These are phyloP conservation scores for Anastrepha obliqua DNA, from an alignment of 1,140 invertebrate genomes.

Conservation along the genomic window DNA sequence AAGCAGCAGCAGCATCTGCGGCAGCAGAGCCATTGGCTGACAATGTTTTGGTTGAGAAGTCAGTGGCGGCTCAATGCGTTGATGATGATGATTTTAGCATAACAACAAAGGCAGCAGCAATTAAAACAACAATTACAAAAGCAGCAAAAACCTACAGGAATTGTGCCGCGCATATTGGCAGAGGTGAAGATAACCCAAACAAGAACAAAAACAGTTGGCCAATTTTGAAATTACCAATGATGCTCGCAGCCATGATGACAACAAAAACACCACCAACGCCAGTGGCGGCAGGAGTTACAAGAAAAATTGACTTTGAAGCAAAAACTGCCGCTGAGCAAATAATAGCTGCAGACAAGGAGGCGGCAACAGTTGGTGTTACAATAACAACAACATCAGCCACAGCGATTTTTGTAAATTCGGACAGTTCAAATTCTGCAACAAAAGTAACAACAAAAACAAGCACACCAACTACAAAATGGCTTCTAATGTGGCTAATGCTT, in stretches of 20 bases:
- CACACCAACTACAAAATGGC: conserved; percentile 63
- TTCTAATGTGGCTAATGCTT: conserved; percentile 69
- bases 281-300: neutral
- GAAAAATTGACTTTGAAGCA: neutral
- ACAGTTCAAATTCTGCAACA: neutral
- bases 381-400: neutral
- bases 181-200: conserved; percentile 49
- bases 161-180: neutral
- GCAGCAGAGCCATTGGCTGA: neutral
- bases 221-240: conserved; percentile 33
- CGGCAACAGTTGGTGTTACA: conserved; percentile 39
- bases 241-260: neutral
- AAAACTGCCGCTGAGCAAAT: neutral
- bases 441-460: conserved; percentile 28
- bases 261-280: conserved; percentile 26
- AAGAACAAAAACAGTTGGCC: conserved; percentile 47
- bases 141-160: neutral
- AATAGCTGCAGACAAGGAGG: neutral
- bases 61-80: neutral
- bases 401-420: conserved; percentile 13
- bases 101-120: conserved; percentile 55
- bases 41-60: neutral
- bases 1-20: conserved; percentile 31
- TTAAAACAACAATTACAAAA: conserved; percentile 25
- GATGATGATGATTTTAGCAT: conserved; percentile 43